phyloP scores from a whole-genome alignment of 2,888 invertebrate species.

The Monopis laevigella region DNA sequence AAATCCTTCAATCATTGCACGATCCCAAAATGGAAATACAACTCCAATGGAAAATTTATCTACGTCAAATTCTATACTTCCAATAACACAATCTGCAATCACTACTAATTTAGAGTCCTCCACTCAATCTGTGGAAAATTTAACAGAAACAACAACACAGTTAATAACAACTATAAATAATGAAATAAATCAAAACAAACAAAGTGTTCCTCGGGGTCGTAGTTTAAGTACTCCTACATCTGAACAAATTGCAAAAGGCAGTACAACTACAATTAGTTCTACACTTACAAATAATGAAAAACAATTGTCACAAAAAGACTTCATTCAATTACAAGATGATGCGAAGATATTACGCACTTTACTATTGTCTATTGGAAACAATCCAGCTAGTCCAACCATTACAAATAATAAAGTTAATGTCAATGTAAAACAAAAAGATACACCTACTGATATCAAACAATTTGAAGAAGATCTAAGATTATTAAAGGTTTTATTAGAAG shows the following conservation, averaged over 20 bases:
- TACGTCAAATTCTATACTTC: too few relatives aligned
- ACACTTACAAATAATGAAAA: slow-evolving; percentile 11
- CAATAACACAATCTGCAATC: too few relatives aligned
- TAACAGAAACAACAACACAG: slow-evolving; percentile 10
- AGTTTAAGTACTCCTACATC: slow-evolving; percentile 2
- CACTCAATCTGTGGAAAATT: too few relatives aligned
- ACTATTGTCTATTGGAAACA: slow-evolving; percentile 48
- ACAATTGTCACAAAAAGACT: too few relatives aligned
- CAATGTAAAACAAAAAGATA: background rate
- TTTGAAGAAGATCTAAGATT: slow-evolving; percentile 27
- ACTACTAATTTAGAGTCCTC: too few relatives aligned
- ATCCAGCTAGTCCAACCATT: too few relatives aligned
- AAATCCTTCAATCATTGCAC: slow-evolving; percentile 23
- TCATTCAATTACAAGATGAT: slow-evolving; percentile 24
- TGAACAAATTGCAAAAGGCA: background rate
- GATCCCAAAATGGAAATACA: slow-evolving; percentile 29
- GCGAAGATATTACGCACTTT: slow-evolving; percentile 22
- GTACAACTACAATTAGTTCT: slow-evolving; percentile 23
- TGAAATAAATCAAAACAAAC: background rate
- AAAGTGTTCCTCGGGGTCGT: background rate
- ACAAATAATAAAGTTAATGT: slow-evolving; percentile 17
- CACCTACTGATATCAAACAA: slow-evolving; percentile 38
- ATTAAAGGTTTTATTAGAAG: slow-evolving; percentile 41
- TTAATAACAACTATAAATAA: background rate
- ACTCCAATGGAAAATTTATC: slow-evolving; percentile 31